A percentile compares a stretch with the other conserved stretches of the same genome.
These are phyloP conservation scores for Leuciscus idus DNA, from an alignment of 2,113 vertebrate species.

Conservation along the genomic window DNA sequence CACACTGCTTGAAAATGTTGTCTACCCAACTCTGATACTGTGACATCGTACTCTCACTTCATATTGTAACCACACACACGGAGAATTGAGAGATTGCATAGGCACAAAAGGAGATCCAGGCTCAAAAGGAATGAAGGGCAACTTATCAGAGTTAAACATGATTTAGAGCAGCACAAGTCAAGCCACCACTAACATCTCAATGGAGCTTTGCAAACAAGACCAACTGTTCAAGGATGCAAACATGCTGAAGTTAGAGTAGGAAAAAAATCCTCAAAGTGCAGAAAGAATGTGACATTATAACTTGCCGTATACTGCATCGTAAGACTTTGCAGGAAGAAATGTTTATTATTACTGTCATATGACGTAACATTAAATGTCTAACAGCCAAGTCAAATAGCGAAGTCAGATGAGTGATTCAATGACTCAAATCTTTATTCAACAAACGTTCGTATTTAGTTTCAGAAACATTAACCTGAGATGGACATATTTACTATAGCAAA, in stretches of 20 bases:
- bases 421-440: not conserved
- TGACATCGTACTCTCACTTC: not conserved
- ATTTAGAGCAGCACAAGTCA: not conserved
- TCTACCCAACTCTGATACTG: not conserved
- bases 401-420: not conserved
- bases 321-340: not conserved
- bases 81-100: not conserved
- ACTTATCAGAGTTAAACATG: not conserved
- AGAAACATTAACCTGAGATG: not conserved
- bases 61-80: not conserved
- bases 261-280: not conserved
- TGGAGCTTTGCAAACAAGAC: constrained; percentile 5
- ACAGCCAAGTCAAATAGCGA: not conserved
- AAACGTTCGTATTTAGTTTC: not conserved
- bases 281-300: not conserved
- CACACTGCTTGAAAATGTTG: not conserved
- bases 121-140: not conserved
- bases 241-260: not conserved
- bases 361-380: not conserved
- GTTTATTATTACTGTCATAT: not conserved
- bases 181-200: constrained; percentile 8
- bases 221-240: not conserved
- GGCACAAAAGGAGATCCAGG: not conserved
- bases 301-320: not conserved
- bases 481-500: not conserved